Evolutionary conservation across 1,140 invertebrate genomes (phyloP), one percentile per base, ranked within the genome.

Genomic region (Paracyclopina nana): DNA sequence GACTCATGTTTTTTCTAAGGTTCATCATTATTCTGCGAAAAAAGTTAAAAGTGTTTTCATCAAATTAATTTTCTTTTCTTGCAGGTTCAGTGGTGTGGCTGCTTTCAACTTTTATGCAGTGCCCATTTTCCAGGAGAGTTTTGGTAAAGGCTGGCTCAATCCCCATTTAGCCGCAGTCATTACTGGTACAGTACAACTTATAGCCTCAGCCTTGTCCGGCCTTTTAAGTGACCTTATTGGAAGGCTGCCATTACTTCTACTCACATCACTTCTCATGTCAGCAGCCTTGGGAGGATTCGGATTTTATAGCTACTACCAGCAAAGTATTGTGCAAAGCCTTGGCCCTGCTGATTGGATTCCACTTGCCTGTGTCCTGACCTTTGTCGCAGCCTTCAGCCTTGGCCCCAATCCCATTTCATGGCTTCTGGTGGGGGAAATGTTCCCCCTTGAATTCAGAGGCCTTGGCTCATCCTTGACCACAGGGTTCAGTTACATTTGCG

Each of bases 381-480:
- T 83, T 61, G 81, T 80, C 1, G 75, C 82, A 4, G 80, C 80
- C 16, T 85, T 87, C 63, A 79, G 81, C 1, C 66, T 88, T 53
- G 85, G 85, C 25, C 85, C 86, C 60, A 83, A 81, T 61, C 84
- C 85, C 31, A 85, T 88, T 61, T 84, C 82, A 18, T 82, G 80
- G 72, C 68, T 88, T 52, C 71, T 87, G 48, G 80, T 85, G 60
- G 82, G 80, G 41, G 85, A 88, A 67, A 69, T 88, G 16, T 87
- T 88, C 62, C 80, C 83, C 14, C 66, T 84, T 34, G 79, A 83
- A 62, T 82, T 82, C 57, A 72, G 82, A 55, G 81, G 80, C 54
- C 70, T 81, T 28, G 83, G 83, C 12, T 80, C 79, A 53, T 79
- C 81, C 29, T 70, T 88, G 57, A 80, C 82, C 27, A 80, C 80